phyloP scores from a whole-genome alignment of 2,113 vertebrate species.

The Spea bombifrons region DNA sequence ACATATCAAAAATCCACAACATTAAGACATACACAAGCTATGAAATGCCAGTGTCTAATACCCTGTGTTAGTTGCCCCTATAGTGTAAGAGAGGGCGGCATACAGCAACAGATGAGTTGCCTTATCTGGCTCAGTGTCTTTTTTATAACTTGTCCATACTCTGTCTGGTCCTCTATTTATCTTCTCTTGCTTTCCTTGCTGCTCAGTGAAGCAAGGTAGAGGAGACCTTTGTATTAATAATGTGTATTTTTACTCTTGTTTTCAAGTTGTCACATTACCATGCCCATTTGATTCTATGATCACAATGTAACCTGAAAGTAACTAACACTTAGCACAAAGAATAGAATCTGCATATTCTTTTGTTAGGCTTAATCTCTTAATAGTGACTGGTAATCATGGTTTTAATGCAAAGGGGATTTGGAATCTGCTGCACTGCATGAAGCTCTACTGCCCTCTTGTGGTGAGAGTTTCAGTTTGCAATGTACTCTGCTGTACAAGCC shows the following conservation, averaged over 20 bases:
- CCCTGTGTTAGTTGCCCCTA: too few species aligned
- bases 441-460: slow-evolving; percentile 70
- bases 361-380: slow-evolving; percentile 26
- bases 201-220: slow-evolving; percentile 26
- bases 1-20: too few species aligned
- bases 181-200: slow-evolving; percentile 3
- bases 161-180: not conserved
- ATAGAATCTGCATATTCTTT: slow-evolving; percentile 21
- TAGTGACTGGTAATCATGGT: not conserved
- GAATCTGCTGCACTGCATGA: slow-evolving; percentile 41
- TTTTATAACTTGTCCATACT: not conserved
- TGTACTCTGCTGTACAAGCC: too few species aligned
- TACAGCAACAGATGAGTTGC: too few species aligned
- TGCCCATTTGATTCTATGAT: slow-evolving; percentile 33
- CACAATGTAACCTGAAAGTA: slow-evolving; percentile 36
- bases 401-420: not conserved
- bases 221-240: slow-evolving; percentile 20
- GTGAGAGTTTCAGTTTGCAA: slow-evolving; percentile 23
- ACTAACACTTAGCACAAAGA: slow-evolving; percentile 36
- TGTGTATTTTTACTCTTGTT: slow-evolving; percentile 39
- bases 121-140: too few species aligned
- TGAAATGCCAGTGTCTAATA: too few species aligned
- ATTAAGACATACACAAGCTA: too few species aligned
- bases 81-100: too few species aligned
- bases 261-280: slow-evolving; percentile 31